Evolutionary conservation across 2,888 invertebrate genomes (phyloP).

Genomic region (Melanotus villosus): DNA sequence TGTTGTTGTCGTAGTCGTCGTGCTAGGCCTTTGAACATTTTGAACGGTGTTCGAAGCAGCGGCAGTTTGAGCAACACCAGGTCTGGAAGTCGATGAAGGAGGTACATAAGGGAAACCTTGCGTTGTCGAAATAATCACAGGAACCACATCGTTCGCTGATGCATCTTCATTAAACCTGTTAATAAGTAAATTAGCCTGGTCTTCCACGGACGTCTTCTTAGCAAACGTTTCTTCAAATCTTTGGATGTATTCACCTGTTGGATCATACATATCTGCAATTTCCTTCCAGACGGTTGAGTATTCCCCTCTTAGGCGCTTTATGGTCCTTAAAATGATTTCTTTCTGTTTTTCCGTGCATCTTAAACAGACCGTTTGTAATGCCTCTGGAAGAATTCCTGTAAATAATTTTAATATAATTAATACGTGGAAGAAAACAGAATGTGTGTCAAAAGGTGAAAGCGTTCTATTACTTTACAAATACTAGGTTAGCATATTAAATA

Average conservation of each 20-base stretch:
- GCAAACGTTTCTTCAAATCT: slow-evolving; percentile 65
- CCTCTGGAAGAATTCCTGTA: slow-evolving; percentile 80
- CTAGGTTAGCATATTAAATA: no score
- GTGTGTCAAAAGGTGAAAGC: no score
- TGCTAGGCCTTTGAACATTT: neutral
- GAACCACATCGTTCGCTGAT: slow-evolving; percentile 9
- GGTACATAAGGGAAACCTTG: neutral
- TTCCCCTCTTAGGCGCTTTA: slow-evolving; percentile 75
- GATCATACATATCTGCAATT: slow-evolving; percentile 78
- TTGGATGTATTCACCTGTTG: slow-evolving; percentile 75
- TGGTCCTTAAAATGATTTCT: slow-evolving; percentile 75
- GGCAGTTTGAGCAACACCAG: neutral
- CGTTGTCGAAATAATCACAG: slow-evolving; percentile 7
- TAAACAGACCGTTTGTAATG: slow-evolving; percentile 76
- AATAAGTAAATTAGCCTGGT: slow-evolving; percentile 9
- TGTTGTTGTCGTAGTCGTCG: neutral
- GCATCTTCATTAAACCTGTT: slow-evolving; percentile 29
- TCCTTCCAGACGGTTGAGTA: slow-evolving; percentile 79
- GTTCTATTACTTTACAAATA: no score
- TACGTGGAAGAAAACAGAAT: no score
- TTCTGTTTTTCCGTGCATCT: slow-evolving; percentile 80
- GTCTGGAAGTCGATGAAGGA: slow-evolving; percentile 21
- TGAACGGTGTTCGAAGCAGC: no score
- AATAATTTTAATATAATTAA: no score
- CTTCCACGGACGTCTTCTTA: neutral